phyloP scores from a whole-genome alignment of 2,888 invertebrate species.

The Ceratothoa steindachneri region DNA sequence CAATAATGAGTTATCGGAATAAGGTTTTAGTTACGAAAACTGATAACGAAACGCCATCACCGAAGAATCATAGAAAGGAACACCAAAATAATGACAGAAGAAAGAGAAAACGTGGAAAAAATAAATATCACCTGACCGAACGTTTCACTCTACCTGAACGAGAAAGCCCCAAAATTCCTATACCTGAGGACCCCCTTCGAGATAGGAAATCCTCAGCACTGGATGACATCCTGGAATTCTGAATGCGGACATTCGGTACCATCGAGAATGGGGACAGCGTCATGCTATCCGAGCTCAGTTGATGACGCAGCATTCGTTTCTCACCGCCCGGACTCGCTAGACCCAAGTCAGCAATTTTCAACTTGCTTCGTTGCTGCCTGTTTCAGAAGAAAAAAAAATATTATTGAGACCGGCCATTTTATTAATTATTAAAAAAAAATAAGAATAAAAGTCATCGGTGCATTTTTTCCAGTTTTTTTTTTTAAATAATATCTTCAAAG shows the following conservation, averaged over 20 bases:
- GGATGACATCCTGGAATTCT: conserved; percentile 66
- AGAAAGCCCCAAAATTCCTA: conserved; percentile 64
- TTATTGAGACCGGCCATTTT: too few species aligned
- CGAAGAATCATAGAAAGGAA: too few species aligned
- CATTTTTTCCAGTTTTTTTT: too few species aligned
- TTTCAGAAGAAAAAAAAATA: conserved; percentile 46
- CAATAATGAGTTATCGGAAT: too few species aligned
- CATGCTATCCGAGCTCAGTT: conserved; percentile 74
- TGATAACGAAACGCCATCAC: too few species aligned
- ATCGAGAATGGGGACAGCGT: conserved; percentile 38
- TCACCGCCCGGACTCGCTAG: conserved; percentile 58
- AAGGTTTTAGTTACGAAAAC: too few species aligned
- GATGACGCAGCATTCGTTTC: conserved; percentile 68
- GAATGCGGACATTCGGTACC: conserved; percentile 46
- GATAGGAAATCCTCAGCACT: conserved; percentile 77
- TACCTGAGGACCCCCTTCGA: conserved; percentile 55
- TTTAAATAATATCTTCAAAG: too few species aligned
- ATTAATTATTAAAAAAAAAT: too few species aligned
- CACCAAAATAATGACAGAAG: too few species aligned
- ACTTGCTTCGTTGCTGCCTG: conserved; percentile 78
- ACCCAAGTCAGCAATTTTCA: conserved; percentile 74
- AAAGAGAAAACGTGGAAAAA: too few species aligned
- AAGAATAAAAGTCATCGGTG: too few species aligned
- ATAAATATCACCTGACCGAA: background rate
- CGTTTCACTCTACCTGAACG: conserved; percentile 34